Percentiles rank a stretch among this genome's conserved stretches.
phyloP scores from a whole-genome alignment of 2,113 vertebrate genomes.

The Callorhinus ursinus region DNA sequence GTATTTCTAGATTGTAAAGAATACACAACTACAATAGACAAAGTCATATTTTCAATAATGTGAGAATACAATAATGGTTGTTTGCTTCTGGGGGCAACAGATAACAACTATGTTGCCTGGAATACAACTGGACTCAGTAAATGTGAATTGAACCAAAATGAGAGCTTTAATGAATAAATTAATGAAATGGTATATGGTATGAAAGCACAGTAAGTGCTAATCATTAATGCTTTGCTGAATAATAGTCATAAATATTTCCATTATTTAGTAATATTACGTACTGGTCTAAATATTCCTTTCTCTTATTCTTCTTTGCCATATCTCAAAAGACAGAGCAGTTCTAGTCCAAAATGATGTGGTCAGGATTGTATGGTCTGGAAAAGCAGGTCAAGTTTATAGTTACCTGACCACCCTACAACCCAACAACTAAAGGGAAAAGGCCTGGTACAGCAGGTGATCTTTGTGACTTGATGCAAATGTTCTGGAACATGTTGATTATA shows the following conservation, averaged over 20 bases:
- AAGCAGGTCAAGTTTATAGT: not conserved
- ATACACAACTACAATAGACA: not conserved
- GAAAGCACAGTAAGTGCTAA: not conserved
- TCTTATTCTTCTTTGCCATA: not conserved
- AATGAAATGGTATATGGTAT: not conserved
- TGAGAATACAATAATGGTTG: not conserved
- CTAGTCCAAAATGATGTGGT: not conserved
- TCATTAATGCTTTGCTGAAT: not conserved
- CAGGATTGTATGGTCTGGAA: not conserved
- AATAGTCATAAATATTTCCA: not conserved
- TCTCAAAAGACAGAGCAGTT: not conserved
- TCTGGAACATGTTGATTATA: rapidly evolving
- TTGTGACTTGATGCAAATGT: no score
- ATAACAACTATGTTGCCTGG: not conserved
- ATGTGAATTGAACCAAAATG: not conserved
- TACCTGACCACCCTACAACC: not conserved
- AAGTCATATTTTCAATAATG: not conserved
- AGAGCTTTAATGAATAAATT: not conserved
- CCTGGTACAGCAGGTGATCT: not conserved
- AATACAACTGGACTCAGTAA: not conserved
- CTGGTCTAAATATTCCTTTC: not conserved
- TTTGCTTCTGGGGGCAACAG: not conserved
- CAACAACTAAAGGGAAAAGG: not conserved
- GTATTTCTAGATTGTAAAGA: not conserved
- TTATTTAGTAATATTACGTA: not conserved